Evolutionary conservation across 2,888 invertebrate genomes (phyloP), one percentile per base, ranked within the genome.

Genomic region (Philaethria dido): DNA sequence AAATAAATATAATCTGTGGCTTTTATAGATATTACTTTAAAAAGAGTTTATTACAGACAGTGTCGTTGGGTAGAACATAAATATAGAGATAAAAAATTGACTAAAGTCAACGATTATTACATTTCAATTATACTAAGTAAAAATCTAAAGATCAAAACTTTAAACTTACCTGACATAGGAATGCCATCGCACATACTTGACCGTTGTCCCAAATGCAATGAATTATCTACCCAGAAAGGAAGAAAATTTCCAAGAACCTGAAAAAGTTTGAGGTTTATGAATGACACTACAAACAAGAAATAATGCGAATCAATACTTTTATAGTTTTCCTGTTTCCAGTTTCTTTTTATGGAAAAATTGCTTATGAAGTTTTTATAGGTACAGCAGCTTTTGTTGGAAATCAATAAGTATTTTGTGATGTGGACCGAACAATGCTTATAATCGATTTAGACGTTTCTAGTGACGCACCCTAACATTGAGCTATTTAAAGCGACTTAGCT

Each of bases 181-280:
- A 57, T 57, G 25, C 57, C 57, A 16, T 42, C 42, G 3, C 22
- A 61, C 33, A 47, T 61, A n/a, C 60, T 47, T 20, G 60, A 61
- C 16, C 60, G 57, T 0, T 42, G 57, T 11, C 42, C 42, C 22
- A 57, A n/a, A 11, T 42, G 39, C n/a, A 25, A 42, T 22, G 57
- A 57, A 42, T 42, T 22, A 25, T 25, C 22, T 42, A 57, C 39
- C 22, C 39, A 57, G 16, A 57, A 57, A 16, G 57, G 57, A 22
- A 57, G 57, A 16, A 57, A 57, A 42, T 57, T 57, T 57, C 42
- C 57, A 39, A 57, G 22, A n/a, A 42, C 25, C 57, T 57, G 13
- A 42, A 55, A 55, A 22, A 0, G n/a, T 16, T 33, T 0, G 11
- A 18, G 16, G 0, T 16, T 11, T 29, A 52, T 52, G 25, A 52